phyloP scores from a whole-genome alignment of 1,140 invertebrate species.

The Bombus pyrosoma region DNA sequence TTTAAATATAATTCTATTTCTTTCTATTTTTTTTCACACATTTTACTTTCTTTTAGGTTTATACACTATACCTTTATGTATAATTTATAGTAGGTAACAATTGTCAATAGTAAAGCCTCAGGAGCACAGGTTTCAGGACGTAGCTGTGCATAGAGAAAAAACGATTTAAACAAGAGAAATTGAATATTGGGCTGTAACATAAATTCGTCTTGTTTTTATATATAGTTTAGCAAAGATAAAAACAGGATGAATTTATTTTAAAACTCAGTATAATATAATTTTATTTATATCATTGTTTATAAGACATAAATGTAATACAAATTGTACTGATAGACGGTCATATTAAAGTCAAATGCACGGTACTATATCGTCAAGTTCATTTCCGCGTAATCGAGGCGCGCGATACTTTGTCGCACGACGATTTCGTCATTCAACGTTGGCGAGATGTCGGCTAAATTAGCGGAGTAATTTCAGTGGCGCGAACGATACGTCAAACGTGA shows the following conservation, averaged over 20 bases:
- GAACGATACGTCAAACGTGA: slow-evolving; percentile 32
- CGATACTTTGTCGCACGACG: not conserved
- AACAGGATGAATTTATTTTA: not conserved
- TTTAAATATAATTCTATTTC: not conserved
- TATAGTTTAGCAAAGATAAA: not conserved
- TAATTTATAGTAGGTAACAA: not conserved
- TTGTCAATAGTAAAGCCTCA: not conserved
- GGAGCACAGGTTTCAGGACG: too few species aligned
- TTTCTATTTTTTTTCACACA: not conserved
- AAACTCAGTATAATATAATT: not conserved
- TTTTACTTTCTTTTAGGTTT: not conserved
- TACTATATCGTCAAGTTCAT: not conserved
- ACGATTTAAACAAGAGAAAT: not conserved
- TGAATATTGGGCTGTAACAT: not conserved
- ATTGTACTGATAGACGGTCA: not conserved
- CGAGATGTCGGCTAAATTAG: slow-evolving; percentile 9
- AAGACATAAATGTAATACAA: not conserved
- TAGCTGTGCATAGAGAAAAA: not conserved
- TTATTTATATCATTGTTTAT: not conserved
- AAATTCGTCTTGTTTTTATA: not conserved
- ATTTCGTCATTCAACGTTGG: slow-evolving; percentile 2
- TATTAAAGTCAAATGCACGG: not conserved
- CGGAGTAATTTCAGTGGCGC: slow-evolving; percentile 14
- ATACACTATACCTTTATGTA: not conserved
- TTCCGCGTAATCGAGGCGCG: not conserved